These are phyloP conservation scores for Drosophila robusta DNA, from an alignment of 2,888 invertebrate genomes.

Conservation along the genomic window DNA sequence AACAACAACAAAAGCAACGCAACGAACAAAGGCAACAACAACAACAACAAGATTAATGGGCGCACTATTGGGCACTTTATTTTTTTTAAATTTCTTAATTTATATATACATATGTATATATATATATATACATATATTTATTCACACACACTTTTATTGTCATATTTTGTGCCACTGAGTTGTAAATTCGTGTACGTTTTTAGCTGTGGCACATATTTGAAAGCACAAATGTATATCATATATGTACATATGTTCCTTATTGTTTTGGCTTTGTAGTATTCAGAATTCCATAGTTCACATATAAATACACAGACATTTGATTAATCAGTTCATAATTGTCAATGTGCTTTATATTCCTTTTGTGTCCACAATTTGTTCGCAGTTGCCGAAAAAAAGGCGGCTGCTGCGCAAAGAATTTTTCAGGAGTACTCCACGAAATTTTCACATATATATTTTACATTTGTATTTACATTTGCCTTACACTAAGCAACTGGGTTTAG, in stretches of 20 bases:
- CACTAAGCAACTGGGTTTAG: constrained; percentile 1
- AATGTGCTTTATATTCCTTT: constrained; percentile 25
- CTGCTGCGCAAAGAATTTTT: constrained; percentile 72
- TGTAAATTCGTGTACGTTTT: constrained; percentile 11
- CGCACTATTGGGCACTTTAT: constrained; percentile 30
- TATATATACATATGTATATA: neutral
- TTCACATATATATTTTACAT: constrained; percentile 22
- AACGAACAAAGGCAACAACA: constrained; percentile 61
- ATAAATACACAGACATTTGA: neutral
- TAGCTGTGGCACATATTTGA: constrained; percentile 26
- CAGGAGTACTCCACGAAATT: constrained; percentile 53
- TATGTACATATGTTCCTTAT: constrained; percentile 5
- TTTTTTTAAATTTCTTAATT: constrained; percentile 5
- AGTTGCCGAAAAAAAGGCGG: constrained; percentile 66
- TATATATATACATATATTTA: neutral
- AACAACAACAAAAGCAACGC: constrained; percentile 48
- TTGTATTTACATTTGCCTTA: constrained; percentile 6
- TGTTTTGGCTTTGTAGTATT: constrained; percentile 3
- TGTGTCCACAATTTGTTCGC: constrained; percentile 41
- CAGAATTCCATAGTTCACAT: neutral
- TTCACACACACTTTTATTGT: constrained; percentile 27
- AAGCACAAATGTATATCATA: neutral
- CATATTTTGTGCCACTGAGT: constrained; percentile 2
- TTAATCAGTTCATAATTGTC: neutral
- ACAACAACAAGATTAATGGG: constrained; percentile 25